phyloP scores from a whole-genome alignment of 2,113 vertebrate species.

The Poicephalus meyeri region DNA sequence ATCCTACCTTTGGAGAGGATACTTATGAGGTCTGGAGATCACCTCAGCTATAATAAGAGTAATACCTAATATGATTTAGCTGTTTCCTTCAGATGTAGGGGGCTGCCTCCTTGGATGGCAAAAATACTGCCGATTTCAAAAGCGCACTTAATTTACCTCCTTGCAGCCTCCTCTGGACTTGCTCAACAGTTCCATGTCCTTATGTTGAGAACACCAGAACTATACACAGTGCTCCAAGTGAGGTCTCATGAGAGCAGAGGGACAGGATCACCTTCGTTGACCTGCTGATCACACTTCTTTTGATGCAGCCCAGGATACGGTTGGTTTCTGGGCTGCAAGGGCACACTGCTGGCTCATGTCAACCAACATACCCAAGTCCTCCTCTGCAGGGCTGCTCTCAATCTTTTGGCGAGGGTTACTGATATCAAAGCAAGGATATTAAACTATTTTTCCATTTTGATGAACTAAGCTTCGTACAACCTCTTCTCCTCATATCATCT shows the following conservation, averaged over 20 bases:
- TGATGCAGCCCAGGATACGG: neutral
- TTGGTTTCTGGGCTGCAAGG: neutral
- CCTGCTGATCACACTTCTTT: neutral
- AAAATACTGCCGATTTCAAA: neutral
- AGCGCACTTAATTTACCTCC: neutral
- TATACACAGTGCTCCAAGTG: neutral
- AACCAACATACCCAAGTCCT: neutral
- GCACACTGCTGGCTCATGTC: neutral
- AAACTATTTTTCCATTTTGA: neutral
- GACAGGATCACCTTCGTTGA: neutral
- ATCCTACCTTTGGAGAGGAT: neutral
- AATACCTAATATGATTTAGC: neutral
- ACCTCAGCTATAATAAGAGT: neutral
- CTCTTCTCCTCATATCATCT: neutral
- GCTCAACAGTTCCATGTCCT: neutral
- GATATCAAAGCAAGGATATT: neutral
- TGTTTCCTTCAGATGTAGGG: neutral
- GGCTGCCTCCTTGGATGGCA: neutral
- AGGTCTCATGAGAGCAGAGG: neutral
- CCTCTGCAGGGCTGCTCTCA: neutral
- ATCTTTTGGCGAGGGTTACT: neutral
- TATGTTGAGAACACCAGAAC: neutral
- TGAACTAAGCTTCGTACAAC: neutral
- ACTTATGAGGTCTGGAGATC: neutral
- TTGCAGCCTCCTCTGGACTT: neutral